Evolutionary conservation across 2,797 vertebrate genomes (phyloP), one percentile per base, ranked within the genome.

Genomic region (Passerculus sandwichensis): DNA sequence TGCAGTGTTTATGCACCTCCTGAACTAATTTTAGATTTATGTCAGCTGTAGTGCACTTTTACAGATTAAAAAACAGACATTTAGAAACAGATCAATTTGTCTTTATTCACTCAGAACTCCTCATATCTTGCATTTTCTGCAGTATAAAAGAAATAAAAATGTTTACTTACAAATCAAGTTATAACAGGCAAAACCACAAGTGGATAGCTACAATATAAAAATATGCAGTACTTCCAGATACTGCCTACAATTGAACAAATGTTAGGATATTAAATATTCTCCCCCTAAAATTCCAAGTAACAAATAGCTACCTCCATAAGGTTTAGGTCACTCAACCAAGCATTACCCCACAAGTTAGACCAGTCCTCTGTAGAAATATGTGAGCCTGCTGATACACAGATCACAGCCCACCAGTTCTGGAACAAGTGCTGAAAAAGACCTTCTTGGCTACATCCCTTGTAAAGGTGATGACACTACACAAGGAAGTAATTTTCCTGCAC

Each of bases 71-170:
- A 34, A 10, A 5, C 62, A 91, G 74, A 81, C 82, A 56, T 81
- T 70, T 59, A 84, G 19, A 67, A 92, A 94, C 27, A 67, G 69
- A 81, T 75, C 51, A 1, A 21, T 91, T 72, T 78, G 57, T 38
- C 47, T 97, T 96, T 97, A 96, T 97, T 96, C 34, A 86, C 40
- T 73, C 50, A 72, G 76, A 93, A 77, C 13, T 57, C 54, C 72
- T 92, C 53, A 67, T 86, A 40, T 89, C 30, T 77, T 74, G 38
- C 23, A 59, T 54, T 75, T 89, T 91, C 60, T 76, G 47, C 71
- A 80, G 79, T 96, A 95, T 42, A 95, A 96, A 97, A 96, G 75
- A 91, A 94, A 89, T 80, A 84, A 89, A 93, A 91, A 82, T 32
- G 65, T 67, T 85, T 44, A 72, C 59, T 94, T 91, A 94, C 75